A percentile compares a stretch with the other conserved stretches of the same genome.
phyloP scores from a whole-genome alignment of 2,888 invertebrate genomes.

The Octonoba sinensis region DNA sequence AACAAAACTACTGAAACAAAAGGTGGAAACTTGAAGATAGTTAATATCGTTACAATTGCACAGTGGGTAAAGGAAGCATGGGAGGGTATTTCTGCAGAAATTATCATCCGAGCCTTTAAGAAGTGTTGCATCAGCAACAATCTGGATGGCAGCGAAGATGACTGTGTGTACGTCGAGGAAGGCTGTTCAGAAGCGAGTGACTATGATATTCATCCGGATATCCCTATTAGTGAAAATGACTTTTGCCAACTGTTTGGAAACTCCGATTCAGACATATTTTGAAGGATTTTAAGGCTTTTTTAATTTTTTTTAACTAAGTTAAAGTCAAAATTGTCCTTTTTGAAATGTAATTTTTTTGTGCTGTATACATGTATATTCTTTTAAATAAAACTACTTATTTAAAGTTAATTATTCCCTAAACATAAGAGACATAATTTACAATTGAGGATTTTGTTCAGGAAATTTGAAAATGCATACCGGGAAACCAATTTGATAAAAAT shows the following conservation, averaged over 20 bases:
- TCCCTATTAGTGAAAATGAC: neutral
- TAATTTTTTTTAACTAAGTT: too few species aligned
- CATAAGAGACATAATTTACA: too few species aligned
- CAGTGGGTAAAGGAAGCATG: neutral
- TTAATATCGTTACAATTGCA: neutral
- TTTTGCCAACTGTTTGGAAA: neutral
- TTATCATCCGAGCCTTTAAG: neutral
- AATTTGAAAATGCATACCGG: too few species aligned
- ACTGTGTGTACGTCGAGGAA: neutral
- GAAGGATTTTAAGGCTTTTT: too few species aligned
- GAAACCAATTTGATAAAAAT: too few species aligned
- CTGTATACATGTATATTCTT: too few species aligned
- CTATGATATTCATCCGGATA: neutral
- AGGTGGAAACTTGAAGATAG: neutral
- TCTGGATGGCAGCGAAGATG: neutral
- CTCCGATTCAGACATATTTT: too few species aligned
- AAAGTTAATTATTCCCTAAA: too few species aligned
- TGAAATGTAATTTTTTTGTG: too few species aligned
- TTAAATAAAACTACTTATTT: too few species aligned
- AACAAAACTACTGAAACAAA: neutral
- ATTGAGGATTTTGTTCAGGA: too few species aligned
- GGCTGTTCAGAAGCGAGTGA: neutral
- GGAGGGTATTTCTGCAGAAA: neutral
- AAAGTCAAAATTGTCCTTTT: too few species aligned
- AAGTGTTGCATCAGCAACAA: constrained; percentile 4